Conservation (phyloP, 2,888 invertebrate genomes). For the Phrixothrix hirtus region DNA sequence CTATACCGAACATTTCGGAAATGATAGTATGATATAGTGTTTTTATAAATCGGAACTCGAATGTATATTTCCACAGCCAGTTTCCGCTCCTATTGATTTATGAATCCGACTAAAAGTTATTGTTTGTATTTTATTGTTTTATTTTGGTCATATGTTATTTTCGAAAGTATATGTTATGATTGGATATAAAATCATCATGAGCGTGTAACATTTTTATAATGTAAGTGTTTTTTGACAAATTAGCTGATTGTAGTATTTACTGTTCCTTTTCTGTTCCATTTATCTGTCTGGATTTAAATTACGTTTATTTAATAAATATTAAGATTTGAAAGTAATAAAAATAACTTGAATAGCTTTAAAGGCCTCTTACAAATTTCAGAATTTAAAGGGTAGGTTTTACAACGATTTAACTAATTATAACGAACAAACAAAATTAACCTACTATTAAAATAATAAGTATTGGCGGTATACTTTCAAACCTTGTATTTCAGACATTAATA, state of each 20-base stretch:
- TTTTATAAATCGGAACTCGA: constrained; percentile 37
- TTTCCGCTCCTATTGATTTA: constrained; percentile 40
- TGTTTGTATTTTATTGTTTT: constrained; percentile 46
- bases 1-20: constrained; percentile 33
- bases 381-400: no score
- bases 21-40: constrained; percentile 37
- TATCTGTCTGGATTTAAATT: not conserved
- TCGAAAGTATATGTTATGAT: constrained; percentile 45
- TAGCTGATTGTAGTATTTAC: constrained; percentile 33
- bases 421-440: no score
- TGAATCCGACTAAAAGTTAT: constrained; percentile 39
- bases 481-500: no score
- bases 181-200: constrained; percentile 46
- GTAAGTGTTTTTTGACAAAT: constrained; percentile 41
- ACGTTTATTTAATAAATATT: no score
- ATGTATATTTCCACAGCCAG: constrained; percentile 34
- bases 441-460: no score
- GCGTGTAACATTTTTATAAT: constrained; percentile 31
- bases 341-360: no score
- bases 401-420: no score
- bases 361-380: no score
- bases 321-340: no score
- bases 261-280: not conserved
- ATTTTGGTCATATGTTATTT: constrained; percentile 45
- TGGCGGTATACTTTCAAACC: no score